phyloP scores from a whole-genome alignment of 2,888 invertebrate genomes.

The Eupeodes latifasciatus region DNA sequence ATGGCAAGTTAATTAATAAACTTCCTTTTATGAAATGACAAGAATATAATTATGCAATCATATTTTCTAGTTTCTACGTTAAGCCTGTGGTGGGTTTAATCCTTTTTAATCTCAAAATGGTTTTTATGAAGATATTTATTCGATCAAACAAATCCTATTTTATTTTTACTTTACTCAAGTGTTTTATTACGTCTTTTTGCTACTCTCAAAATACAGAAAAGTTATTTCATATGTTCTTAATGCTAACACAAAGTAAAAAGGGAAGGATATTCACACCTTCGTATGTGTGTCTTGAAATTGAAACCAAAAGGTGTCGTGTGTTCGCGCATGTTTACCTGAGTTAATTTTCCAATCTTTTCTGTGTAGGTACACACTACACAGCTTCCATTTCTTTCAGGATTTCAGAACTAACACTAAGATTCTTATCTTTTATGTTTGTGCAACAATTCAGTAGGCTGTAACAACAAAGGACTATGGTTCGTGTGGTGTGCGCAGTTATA shows the following conservation, averaged over 20 bases:
- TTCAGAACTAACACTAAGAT: slow-evolving; percentile 43
- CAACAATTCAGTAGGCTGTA: slow-evolving; percentile 55
- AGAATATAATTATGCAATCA: too few relatives aligned
- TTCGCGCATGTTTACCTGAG: neutral
- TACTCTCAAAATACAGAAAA: neutral
- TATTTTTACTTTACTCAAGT: neutral
- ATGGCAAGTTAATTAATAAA: too few relatives aligned
- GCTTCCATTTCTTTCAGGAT: slow-evolving; percentile 11
- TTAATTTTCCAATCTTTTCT: neutral
- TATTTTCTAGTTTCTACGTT: too few relatives aligned
- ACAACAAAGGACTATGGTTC: slow-evolving; percentile 31
- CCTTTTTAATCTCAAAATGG: too few relatives aligned
- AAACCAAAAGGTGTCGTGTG: neutral
- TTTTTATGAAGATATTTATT: too few relatives aligned
- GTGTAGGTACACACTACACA: neutral
- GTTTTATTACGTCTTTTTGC: neutral
- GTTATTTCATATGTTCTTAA: neutral
- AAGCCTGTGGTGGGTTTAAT: too few relatives aligned
- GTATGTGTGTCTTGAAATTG: neutral
- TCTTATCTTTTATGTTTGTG: slow-evolving; percentile 50
- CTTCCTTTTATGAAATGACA: too few relatives aligned
- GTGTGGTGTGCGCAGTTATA: slow-evolving; percentile 18
- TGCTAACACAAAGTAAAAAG: neutral
- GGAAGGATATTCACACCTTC: neutral
- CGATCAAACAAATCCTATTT: too few relatives aligned